Evolutionary conservation across 1,140 invertebrate genomes (phyloP), one percentile per base, ranked within the genome.

Genomic region (Marisa cornuarietis): DNA sequence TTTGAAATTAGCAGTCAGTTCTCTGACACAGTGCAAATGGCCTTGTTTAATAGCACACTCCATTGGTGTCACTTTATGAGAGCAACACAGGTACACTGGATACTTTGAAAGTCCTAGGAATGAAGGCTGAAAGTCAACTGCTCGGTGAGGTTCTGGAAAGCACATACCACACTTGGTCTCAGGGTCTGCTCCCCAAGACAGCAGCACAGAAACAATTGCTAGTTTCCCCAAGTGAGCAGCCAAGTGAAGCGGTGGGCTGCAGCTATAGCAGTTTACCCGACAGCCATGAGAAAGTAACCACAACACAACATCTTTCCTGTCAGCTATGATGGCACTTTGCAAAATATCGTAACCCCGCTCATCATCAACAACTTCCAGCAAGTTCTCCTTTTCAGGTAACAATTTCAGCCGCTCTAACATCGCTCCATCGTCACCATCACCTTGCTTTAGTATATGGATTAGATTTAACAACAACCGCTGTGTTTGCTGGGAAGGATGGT

Each of bases 241-340:
- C 24, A 90, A 72, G 79, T 90, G 88, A 20, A 87, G 82, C 8
- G 89, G 87, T 24, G 84, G 82, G 69, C 86, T 89, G 76, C 89
- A 90, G 22, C 78, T 51, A 51, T 84, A 81, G 49, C 80, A 26
- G 54, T 83, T 51, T 13, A 71, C 63, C 49, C 79, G 76, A 49
- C 80, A 82, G 0, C 80, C 71, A 42, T 84, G 80, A 16, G 71
- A 78, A 14, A 88, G 66, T n/a, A 90, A 73, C 14, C 83, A 42
- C 65, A 78, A 58, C 16, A 89, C 81, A 13, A 86, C 66, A 54
- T 83, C 80, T n/a, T 83, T 85, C 31, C 81, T 49, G 16, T 80
- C 76, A 20, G 77, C 61, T 13, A 87, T 82, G 8, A 88, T 79
- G 42, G 84, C 84, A 74, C 85, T 79, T 61, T 89, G 87, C 13